A percentile compares a stretch with the other conserved stretches of the same genome.
Evolutionary conservation across 2,797 vertebrate species (phyloP).

Genomic region (Dermochelys coriacea): DNA sequence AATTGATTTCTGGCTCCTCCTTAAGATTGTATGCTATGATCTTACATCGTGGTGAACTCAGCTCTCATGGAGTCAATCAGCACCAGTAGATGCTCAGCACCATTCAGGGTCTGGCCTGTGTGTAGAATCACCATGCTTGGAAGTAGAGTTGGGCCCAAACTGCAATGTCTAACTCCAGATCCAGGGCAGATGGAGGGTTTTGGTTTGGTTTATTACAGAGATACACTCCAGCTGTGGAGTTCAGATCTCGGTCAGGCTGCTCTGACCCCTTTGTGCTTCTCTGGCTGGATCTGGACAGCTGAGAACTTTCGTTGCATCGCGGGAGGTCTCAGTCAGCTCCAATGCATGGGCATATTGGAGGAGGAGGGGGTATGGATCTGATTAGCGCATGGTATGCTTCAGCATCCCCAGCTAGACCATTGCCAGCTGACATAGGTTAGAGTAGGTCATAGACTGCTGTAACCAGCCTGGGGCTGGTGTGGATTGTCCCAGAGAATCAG

Average conservation of each 20-base stretch:
- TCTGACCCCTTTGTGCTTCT: neutral
- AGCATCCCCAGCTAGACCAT: neutral
- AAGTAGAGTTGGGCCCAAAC: neutral
- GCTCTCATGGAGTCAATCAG: neutral
- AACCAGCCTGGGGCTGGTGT: neutral
- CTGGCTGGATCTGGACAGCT: neutral
- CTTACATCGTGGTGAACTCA: neutral
- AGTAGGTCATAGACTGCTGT: neutral
- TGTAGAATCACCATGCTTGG: neutral
- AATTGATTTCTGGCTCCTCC: neutral
- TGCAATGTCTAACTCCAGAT: neutral
- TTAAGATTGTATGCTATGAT: neutral
- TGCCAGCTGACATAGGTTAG: neutral
- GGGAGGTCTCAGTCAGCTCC: neutral
- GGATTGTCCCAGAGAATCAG: neutral
- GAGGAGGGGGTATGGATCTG: neutral
- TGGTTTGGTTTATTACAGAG: neutral
- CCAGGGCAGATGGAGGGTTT: neutral
- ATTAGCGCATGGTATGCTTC: neutral
- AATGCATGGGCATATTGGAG: too few relatives aligned
- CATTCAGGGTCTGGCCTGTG: neutral
- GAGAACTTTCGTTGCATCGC: neutral
- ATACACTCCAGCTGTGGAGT: neutral
- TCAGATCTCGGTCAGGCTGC: neutral
- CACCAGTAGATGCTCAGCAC: neutral